These are phyloP conservation scores for Lutraria rhynchaena DNA, from an alignment of 1,140 invertebrate genomes.

Conservation along the genomic window DNA sequence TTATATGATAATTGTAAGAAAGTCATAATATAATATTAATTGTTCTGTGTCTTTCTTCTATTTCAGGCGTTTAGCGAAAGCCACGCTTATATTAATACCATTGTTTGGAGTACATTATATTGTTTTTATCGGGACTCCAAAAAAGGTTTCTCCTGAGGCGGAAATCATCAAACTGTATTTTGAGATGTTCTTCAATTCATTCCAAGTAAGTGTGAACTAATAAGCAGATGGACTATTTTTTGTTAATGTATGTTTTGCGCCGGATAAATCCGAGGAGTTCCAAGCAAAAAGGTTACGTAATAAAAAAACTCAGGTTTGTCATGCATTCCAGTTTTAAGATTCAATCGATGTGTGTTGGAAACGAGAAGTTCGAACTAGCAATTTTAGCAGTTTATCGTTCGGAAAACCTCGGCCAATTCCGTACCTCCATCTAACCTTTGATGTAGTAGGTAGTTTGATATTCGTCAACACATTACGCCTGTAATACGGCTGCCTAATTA, in stretches of 20 bases:
- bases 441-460: too few species aligned
- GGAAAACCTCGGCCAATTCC: too few species aligned
- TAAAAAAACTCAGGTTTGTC: not conserved
- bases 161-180: conserved; percentile 88
- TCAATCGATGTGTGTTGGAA: too few species aligned
- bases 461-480: too few species aligned
- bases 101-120: conserved; percentile 91
- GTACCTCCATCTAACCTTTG: too few species aligned
- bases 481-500: too few species aligned
- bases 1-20: too few species aligned
- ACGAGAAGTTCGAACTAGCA: too few species aligned
- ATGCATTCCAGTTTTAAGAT: not conserved
- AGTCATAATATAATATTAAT: too few species aligned
- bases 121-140: conserved; percentile 82
- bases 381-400: too few species aligned
- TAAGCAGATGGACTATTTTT: not conserved
- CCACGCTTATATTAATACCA: conserved; percentile 90
- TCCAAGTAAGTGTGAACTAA: conserved; percentile 87
- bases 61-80: conserved; percentile 86
- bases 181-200: conserved; percentile 90
- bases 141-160: conserved; percentile 73
- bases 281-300: not conserved
- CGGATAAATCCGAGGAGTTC: not conserved
- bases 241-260: not conserved
- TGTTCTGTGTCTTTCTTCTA: conserved; percentile 11